These are phyloP conservation scores for Micrasema minimum DNA, from an alignment of 1,140 invertebrate genomes.

Conservation along the genomic window DNA sequence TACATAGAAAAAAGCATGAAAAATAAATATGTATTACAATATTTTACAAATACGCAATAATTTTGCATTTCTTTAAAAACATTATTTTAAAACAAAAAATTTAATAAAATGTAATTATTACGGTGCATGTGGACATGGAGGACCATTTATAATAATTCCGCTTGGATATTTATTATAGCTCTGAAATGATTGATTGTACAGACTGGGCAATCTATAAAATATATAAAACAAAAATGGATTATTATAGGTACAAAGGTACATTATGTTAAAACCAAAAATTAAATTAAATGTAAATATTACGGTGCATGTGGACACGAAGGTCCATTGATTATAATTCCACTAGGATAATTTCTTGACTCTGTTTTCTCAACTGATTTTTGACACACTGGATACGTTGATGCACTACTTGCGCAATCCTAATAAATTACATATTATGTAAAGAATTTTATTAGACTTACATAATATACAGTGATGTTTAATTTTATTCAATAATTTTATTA, in stretches of 20 bases:
- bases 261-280: too few species aligned
- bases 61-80: too few species aligned
- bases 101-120: background rate
- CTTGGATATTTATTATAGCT: too few species aligned
- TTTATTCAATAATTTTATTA: background rate
- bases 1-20: too few species aligned
- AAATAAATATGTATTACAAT: too few species aligned
- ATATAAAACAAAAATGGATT: too few species aligned
- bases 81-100: too few species aligned
- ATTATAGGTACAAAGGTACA: too few species aligned
- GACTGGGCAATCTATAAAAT: too few species aligned
- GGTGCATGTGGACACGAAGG: constrained; percentile 17
- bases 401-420: constrained; percentile 17
- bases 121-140: constrained; percentile 15
- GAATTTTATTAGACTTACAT: background rate
- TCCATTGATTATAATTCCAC: constrained; percentile 13
- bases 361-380: background rate
- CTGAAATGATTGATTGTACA: too few species aligned
- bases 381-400: background rate
- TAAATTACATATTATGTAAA: background rate
- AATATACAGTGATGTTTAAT: background rate
- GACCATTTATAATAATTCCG: constrained; percentile 7
- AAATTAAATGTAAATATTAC: constrained; percentile 3
- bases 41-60: too few species aligned
- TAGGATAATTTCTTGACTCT: background rate